Evolutionary conservation across 2,888 invertebrate genomes (phyloP).

Genomic region (Malthinus flaveolus): DNA sequence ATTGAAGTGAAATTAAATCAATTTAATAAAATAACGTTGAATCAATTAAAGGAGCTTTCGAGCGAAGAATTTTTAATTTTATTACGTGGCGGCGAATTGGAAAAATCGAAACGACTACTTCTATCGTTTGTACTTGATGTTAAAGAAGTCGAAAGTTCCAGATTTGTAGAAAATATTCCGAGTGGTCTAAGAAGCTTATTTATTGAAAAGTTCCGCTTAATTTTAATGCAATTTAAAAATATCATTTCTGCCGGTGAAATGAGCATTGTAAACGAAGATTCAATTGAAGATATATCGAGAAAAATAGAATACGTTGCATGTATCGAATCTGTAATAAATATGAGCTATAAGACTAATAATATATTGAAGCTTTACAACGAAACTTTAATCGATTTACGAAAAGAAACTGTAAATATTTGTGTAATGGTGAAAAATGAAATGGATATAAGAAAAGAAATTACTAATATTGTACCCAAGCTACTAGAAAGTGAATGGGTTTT

Average conservation of each 20-base stretch:
- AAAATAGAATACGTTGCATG: constrained; percentile 10
- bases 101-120: not conserved
- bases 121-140: not conserved
- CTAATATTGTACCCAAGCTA: not conserved
- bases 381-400: not conserved
- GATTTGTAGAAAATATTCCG: not conserved
- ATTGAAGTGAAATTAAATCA: not conserved
- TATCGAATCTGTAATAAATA: constrained; percentile 12
- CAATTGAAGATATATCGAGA: not conserved
- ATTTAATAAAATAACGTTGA: not conserved
- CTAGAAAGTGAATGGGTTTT: not conserved
- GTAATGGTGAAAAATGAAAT: not conserved
- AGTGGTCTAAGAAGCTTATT: not conserved
- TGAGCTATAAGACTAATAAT: constrained; percentile 8
- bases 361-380: not conserved
- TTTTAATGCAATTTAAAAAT: not conserved
- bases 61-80: not conserved
- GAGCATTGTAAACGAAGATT: not conserved
- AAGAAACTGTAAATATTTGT: not conserved
- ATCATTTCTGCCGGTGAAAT: not conserved
- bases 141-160: not conserved
- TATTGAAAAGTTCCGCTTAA: not conserved
- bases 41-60: not conserved
- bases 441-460: not conserved
- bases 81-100: not conserved